Evolutionary conservation across 2,797 vertebrate species (phyloP), one percentile per base, ranked within the genome.

Genomic region (Tragelaphus eurycerus): DNA sequence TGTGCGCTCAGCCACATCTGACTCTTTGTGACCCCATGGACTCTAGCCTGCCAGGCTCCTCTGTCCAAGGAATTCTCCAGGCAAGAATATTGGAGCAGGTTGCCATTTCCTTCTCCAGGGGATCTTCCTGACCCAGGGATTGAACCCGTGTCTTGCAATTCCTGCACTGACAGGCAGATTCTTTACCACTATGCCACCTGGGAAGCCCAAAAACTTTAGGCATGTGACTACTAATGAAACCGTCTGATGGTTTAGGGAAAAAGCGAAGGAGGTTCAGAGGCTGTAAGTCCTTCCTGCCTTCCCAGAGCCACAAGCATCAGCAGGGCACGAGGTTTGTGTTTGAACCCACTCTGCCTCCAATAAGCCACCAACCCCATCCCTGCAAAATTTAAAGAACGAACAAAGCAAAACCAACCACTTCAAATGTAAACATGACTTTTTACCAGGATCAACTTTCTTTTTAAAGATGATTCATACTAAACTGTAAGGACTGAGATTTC

Each of bases 401-500:
- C 31, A 19, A 71, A n/a, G 21, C 78, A 1, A 54, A 81, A 54
- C 31, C 11, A n/a, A 81, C 50, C 31, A 57, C 62, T 60, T 93
- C 81, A 83, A 21, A 55, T 91, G 29, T 46, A 84, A 91, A 87
- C 48, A 21, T 34, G 25, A 89, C 48, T 81, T 86, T 71, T 57
- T 87, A 4, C 25, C 83, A 43, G 48, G 16, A 82, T 83, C 29
- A 10, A 50, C 14, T 31, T 54, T 52, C 19, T 31, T 62, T 34
- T 74, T 23, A 89, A 92, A 29, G 46, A 71, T 71, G 14, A 50
- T 81, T 84, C 79, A 27, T 17, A 31, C 59, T 43, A 23, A 86
- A 52, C 16, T 62, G 27, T 76, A 86, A 93, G 86, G n/a, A 85
- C 12, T 57, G 34, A n/a, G 29, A 67, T 88, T 93, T 84, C 83